phyloP scores from a whole-genome alignment of 2,113 vertebrate genomes.

The Dunckerocampus dactyliophorus region DNA sequence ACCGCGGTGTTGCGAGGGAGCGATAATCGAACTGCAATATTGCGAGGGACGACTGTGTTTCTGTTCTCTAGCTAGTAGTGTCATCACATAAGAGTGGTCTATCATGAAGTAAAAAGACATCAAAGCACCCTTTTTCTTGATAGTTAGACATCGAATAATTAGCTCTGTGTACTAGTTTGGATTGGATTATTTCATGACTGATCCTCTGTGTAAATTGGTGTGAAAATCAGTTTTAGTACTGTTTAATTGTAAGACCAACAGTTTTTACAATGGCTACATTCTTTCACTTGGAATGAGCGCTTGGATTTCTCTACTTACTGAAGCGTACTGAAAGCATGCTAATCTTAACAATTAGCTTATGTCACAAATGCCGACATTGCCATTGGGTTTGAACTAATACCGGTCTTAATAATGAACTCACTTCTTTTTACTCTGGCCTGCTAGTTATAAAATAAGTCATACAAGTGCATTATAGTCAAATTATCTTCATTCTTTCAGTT shows the following conservation, averaged over 20 bases:
- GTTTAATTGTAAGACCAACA: slow-evolving; percentile 8
- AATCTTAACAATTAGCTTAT: slow-evolving; percentile 18
- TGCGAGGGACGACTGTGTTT: no score
- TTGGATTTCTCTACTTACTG: slow-evolving; percentile 16
- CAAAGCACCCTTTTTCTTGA: no score
- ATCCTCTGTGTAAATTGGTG: background rate
- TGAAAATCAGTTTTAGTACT: background rate
- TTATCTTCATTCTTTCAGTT: no score
- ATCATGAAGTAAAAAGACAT: no score
- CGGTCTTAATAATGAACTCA: slow-evolving; percentile 1
- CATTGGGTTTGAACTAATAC: background rate
- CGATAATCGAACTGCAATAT: no score
- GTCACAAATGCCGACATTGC: background rate
- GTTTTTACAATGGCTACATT: slow-evolving; percentile 20
- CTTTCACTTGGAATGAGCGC: slow-evolving; percentile 8
- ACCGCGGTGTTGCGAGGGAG: no score
- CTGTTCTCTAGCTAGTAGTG: no score
- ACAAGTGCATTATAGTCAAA: background rate
- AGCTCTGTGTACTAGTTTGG: background rate
- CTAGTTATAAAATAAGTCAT: background rate
- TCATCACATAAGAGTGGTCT: no score
- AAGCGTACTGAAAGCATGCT: slow-evolving; percentile 18
- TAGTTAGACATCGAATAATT: no score
- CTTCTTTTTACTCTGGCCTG: background rate
- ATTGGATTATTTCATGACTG: background rate